These are phyloP conservation scores for Chaenocephalus aceratus DNA, from an alignment of 2,113 vertebrate genomes.

Conservation along the genomic window DNA sequence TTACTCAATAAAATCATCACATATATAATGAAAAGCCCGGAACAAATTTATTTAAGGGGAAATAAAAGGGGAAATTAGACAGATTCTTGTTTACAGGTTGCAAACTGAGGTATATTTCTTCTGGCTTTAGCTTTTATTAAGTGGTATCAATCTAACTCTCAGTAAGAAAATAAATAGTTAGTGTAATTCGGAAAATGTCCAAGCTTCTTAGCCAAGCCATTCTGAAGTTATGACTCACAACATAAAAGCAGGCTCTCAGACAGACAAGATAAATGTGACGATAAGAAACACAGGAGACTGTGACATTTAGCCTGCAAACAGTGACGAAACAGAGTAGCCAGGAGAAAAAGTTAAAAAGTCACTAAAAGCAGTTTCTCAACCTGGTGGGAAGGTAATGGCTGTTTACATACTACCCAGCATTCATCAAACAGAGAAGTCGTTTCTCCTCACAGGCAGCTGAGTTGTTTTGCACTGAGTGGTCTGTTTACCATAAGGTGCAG, in stretches of 20 bases:
- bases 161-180: too few species aligned
- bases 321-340: background rate
- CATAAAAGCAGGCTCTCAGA: background rate
- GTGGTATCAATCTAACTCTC: too few species aligned
- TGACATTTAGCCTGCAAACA: background rate
- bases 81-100: too few species aligned
- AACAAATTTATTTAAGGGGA: background rate
- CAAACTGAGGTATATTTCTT: too few species aligned
- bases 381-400: background rate
- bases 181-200: too few species aligned
- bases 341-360: background rate
- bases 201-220: background rate
- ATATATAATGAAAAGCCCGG: too few species aligned
- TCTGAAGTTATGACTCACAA: too few species aligned
- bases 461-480: background rate
- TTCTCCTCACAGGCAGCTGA: background rate
- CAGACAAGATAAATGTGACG: background rate
- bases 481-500: conserved; percentile 3
- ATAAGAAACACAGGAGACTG: background rate
- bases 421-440: conserved; percentile 2
- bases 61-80: background rate
- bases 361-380: background rate
- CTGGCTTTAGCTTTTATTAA: too few species aligned
- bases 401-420: background rate
- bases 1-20: background rate